Evolutionary conservation across 64 coral and sea anemone species (phyloP), one percentile per base, ranked within the genome.

Genomic region (Hydrozoanthus tunicans): DNA sequence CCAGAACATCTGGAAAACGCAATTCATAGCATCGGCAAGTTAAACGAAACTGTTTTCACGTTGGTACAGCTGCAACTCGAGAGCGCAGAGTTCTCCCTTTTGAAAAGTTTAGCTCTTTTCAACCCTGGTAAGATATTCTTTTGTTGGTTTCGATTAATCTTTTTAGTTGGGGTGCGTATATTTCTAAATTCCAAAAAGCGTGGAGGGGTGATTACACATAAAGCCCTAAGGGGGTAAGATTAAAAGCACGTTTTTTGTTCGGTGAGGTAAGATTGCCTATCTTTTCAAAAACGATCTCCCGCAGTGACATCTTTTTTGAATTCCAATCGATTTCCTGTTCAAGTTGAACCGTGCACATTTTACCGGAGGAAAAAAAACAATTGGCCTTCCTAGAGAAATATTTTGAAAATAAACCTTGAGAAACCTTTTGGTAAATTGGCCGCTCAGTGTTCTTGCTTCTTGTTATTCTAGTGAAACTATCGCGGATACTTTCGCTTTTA

Each of bases 31-130:
- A 92, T 95, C 12, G 92, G 94, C 58, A 99, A 96, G 92, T 85
- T 96, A 90, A 99, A 93, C 88, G 94, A 92, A 70, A 90, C 94
- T 94, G 95, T 99, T 81, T 95, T 93, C 65, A 99, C 95, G 58
- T 63, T 99, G 51, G 91, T 95, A 7, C 94, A 95, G 75, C 90
- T 99, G 60, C 89, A 93, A 12, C 59, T 99, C 64, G 80, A 92
- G 80, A 83, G 90, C 53, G 92, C 97, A 3, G 97, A 99, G 85
- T 95, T 95, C 70, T 92, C 92, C 52, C 89, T 99, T 72, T 59
- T 99, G 24, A 99, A 96, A 85, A 92, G 94, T 26, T 81, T 96
- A 51, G 89, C 84, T 6, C 94, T 99, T 81, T 99, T 99, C 82
- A 99, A 99, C 68, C 94, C 97, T 54, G 97, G 97, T 99, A 99